A percentile compares a stretch with the other conserved stretches of the same genome.
Evolutionary conservation across 1,140 invertebrate genomes (phyloP).

Genomic region (Solenopsis invicta): DNA sequence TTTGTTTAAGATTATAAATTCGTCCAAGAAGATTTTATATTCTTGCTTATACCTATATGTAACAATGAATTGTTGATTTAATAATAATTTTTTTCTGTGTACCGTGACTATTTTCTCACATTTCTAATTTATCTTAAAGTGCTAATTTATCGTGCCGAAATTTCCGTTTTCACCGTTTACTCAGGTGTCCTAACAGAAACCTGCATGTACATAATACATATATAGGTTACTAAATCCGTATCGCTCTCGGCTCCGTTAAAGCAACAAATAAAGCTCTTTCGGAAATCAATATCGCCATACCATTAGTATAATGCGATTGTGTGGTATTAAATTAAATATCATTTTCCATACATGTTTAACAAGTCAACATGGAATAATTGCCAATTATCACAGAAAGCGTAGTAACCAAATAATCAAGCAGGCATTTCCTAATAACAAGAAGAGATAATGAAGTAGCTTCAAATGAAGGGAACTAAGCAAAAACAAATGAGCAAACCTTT

Average conservation of each 20-base stretch:
- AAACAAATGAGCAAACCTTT: background rate
- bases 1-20: too few relatives aligned
- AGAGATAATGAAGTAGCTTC: background rate
- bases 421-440: background rate
- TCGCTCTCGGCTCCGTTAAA: constrained; percentile 29
- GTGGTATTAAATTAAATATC: constrained; percentile 59
- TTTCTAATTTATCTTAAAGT: constrained; percentile 49
- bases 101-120: background rate
- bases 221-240: constrained; percentile 47
- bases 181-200: constrained; percentile 55
- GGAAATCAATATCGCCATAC: constrained; percentile 57
- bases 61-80: too few relatives aligned
- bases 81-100: too few relatives aligned
- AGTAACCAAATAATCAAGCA: constrained; percentile 23
- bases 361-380: constrained; percentile 54
- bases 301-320: constrained; percentile 57
- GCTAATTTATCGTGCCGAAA: constrained; percentile 60
- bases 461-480: background rate
- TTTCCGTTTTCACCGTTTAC: constrained; percentile 58
- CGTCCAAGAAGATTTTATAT: too few relatives aligned
- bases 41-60: too few relatives aligned
- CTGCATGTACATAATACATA: constrained; percentile 38
- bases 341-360: constrained; percentile 35
- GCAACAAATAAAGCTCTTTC: constrained; percentile 59
- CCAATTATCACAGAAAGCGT: constrained; percentile 38